Evolutionary conservation across 2,113 vertebrate species (phyloP).

Genomic region (Eptesicus fuscus): DNA sequence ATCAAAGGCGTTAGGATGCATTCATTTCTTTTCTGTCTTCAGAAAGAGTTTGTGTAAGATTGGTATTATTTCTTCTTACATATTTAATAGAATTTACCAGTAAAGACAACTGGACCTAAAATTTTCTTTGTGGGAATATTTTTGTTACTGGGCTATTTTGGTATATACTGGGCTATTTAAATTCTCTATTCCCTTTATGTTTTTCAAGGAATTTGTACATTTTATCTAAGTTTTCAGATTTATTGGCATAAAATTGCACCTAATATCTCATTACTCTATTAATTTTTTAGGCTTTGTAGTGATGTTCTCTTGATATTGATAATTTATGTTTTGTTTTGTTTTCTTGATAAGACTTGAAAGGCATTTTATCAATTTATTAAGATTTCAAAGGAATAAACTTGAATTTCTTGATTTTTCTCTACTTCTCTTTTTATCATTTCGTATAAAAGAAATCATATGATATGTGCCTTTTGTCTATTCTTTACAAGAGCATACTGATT

Average conservation of each 20-base stretch:
- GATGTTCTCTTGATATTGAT: neutral
- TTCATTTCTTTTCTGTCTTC: neutral
- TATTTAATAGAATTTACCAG: neutral
- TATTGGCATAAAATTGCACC: neutral
- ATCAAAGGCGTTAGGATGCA: neutral
- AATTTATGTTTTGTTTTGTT: neutral
- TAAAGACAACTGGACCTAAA: neutral
- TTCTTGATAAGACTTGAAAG: neutral
- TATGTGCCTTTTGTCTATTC: neutral
- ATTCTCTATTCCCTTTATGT: neutral
- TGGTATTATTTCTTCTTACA: neutral
- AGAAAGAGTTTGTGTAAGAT: neutral
- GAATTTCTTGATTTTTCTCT: neutral
- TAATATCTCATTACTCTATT: neutral
- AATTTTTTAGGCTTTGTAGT: neutral
- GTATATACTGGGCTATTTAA: neutral
- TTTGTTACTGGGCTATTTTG: neutral
- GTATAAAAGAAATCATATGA: neutral
- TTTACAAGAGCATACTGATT: neutral
- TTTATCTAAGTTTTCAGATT: neutral
- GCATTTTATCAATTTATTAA: neutral
- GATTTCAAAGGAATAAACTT: neutral
- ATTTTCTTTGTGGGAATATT: neutral
- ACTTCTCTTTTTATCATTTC: neutral
- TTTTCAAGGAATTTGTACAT: neutral